phyloP scores from a whole-genome alignment of 2,888 invertebrate genomes.

The Halictus ligatus region DNA sequence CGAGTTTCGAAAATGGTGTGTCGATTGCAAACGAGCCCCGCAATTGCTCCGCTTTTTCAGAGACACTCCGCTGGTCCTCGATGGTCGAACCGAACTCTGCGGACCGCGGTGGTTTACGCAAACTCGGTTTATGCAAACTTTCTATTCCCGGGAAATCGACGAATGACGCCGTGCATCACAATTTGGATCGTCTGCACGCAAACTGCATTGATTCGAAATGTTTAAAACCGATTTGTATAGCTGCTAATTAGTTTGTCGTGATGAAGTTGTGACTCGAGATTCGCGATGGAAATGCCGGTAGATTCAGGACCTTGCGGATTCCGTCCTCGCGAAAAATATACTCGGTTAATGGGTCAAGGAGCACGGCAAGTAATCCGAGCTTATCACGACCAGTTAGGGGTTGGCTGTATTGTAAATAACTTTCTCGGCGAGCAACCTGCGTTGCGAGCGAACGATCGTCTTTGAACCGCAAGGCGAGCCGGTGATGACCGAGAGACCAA shows the following conservation, averaged over 20 bases:
- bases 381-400: conserved; percentile 23
- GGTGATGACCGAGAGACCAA: conserved; percentile 37
- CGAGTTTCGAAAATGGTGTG: conserved; percentile 41
- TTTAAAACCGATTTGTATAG: not conserved
- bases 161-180: not conserved
- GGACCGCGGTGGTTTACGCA: not conserved
- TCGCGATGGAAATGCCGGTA: not conserved
- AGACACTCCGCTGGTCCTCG: not conserved
- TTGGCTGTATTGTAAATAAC: conserved; percentile 42
- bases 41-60: not conserved
- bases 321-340: not conserved
- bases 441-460: conserved; percentile 20
- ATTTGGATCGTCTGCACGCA: too few species aligned
- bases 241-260: not conserved
- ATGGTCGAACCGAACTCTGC: not conserved
- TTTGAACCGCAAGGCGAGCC: conserved; percentile 47
- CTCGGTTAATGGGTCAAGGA: conserved; percentile 25
- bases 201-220: not conserved
- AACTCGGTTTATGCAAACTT: not conserved
- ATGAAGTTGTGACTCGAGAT: not conserved
- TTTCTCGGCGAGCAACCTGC: conserved; percentile 22
- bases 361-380: not conserved
- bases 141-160: not conserved
- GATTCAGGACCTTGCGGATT: not conserved
- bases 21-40: conserved; percentile 22